Base-by-base conservation (phyloP, 2,888 invertebrate genomes). In the Liodrosophila aerea region DNA sequence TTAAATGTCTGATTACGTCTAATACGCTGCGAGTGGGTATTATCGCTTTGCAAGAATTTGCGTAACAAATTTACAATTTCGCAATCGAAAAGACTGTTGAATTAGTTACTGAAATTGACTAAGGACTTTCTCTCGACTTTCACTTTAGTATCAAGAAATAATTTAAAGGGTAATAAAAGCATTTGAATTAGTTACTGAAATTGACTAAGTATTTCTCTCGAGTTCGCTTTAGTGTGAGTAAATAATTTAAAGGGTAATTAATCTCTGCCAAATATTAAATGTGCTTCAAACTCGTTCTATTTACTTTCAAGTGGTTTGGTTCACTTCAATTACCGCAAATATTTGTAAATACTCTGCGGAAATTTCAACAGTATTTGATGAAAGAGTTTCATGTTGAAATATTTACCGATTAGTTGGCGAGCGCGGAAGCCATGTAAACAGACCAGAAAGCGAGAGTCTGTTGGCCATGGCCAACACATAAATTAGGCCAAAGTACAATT, bases 401-500 rank as follows among this genome's bases (percentile, higher is more conserved):
- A 18, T 49, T 45, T 43, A 15, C 37, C 9, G 18, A 31, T 46
- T 27, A 22, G 12, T 45, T 36, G 15, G 31, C 39, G 27, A 27
- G 33, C n/a, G 22, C n/a, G n/a, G n/a, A n/a, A n/a, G n/a, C n/a
- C n/a, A n/a, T n/a, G 47, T 4, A 7, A 18, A 7, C 7, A 15
- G 36, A 41, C 15, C 9, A 27, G 16, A 39, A 9, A 46, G 33
- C 1, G 15, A 63, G 52, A 36, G 31, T 43, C 44, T 11, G 34
- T 33, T 36, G 29, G 37, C 34, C 47, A 22, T 46, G 30, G 37
- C 12, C 8, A 45, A n/a, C 47, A 61, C 74, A 85, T 86, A 86
- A 86, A 86, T 86, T 81, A 81, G 72, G 47, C 54, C 57, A 63
- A 70, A 86, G 81, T 85, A 76, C 73, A 85, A 84, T 86, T 86